These are phyloP conservation scores for Teleogryllus occipitalis DNA, from an alignment of 1,140 invertebrate genomes.

Conservation along the genomic window DNA sequence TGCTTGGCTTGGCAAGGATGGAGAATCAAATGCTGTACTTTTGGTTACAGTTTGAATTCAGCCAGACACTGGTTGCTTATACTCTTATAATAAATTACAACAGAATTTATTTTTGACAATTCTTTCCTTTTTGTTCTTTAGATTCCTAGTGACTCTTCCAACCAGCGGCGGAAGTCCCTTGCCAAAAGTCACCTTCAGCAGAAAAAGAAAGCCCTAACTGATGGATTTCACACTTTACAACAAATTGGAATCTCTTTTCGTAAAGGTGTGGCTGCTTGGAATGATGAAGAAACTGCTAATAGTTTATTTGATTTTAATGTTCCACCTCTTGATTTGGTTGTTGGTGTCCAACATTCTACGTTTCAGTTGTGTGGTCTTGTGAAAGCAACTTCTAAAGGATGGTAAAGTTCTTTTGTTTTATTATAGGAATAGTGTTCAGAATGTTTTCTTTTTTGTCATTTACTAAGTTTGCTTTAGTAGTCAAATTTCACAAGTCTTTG, in stretches of 20 bases:
- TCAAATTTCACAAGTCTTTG: too few species aligned
- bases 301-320: slow-evolving; percentile 28
- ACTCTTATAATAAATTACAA: slow-evolving; percentile 20
- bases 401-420: background rate
- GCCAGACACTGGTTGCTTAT: too few species aligned
- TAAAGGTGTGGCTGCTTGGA: slow-evolving; percentile 52
- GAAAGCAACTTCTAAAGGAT: background rate
- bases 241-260: slow-evolving; percentile 71
- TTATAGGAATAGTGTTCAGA: background rate
- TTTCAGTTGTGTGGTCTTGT: background rate
- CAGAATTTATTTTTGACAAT: slow-evolving; percentile 12
- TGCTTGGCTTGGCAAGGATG: too few species aligned
- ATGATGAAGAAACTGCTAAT: background rate
- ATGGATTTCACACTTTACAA: slow-evolving; percentile 70
- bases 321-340: slow-evolving; percentile 51
- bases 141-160: background rate
- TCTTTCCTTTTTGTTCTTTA: background rate
- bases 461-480: background rate
- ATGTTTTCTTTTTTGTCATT: background rate
- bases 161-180: slow-evolving; percentile 61
- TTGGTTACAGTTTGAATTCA: too few species aligned
- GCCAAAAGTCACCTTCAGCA: slow-evolving; percentile 74
- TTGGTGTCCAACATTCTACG: slow-evolving; percentile 33
- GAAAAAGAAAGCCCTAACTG: slow-evolving; percentile 71
- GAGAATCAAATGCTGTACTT: too few species aligned